A percentile compares a stretch with the other conserved stretches of the same genome.
Conservation (phyloP, 2,113 vertebrate species). For the cat (Felis catus) region DNA sequence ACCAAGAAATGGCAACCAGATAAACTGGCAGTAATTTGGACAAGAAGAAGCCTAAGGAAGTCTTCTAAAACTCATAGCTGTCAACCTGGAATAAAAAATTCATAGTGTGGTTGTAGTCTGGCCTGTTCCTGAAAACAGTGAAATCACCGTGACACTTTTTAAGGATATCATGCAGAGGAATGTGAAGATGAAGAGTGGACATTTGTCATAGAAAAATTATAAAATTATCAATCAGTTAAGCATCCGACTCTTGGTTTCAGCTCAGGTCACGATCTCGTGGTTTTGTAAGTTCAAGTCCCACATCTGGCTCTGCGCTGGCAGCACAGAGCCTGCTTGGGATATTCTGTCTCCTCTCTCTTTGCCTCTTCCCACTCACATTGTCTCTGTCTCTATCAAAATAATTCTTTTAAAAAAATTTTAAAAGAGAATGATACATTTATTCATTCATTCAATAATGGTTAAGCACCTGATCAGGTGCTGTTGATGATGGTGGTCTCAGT, state of each 20-base stretch:
- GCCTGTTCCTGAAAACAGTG: constrained; percentile 98
- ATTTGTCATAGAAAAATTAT: constrained; percentile 95
- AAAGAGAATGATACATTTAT: constrained; percentile 57
- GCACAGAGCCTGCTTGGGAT: too few species aligned
- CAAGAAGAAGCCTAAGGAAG: not conserved
- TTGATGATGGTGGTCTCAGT: not conserved
- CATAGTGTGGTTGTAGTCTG: constrained; percentile 96
- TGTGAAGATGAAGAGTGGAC: constrained; percentile 99
- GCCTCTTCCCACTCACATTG: too few species aligned
- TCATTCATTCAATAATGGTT: not conserved
- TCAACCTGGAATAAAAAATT: constrained; percentile 99
- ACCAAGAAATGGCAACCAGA: constrained; percentile 97
- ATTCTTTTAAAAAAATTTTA: too few species aligned
- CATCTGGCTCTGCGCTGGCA: too few species aligned
- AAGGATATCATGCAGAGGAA: constrained; percentile 95
- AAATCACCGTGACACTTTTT: constrained; percentile 98
- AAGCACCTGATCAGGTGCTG: not conserved
- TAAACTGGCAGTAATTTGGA: not conserved
- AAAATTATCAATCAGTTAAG: too few species aligned
- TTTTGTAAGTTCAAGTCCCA: too few species aligned
- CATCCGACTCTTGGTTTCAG: too few species aligned
- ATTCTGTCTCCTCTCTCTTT: too few species aligned
- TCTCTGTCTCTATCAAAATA: too few species aligned
- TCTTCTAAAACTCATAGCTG: constrained; percentile 92
- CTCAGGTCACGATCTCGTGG: too few species aligned